phyloP scores from a whole-genome alignment of 2,113 vertebrate species.

The Lonchura striata region DNA sequence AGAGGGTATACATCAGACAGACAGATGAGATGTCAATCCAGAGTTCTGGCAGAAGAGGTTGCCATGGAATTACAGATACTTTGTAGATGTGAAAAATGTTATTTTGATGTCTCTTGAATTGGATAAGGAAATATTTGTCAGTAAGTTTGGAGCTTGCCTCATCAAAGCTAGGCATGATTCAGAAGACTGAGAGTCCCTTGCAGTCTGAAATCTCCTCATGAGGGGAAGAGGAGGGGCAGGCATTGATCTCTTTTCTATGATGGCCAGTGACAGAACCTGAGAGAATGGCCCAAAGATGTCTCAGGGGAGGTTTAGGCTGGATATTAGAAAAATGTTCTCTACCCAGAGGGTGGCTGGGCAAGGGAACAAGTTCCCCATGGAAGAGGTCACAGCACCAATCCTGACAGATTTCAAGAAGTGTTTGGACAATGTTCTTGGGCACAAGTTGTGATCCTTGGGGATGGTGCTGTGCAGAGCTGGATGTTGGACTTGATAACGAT shows the following conservation, averaged over 20 bases:
- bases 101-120: constrained; percentile 23
- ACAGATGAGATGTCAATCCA: background rate
- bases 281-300: background rate
- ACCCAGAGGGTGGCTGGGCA: accelerated
- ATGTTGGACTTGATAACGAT: background rate
- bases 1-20: background rate
- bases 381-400: background rate
- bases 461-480: too few relatives aligned
- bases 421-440: background rate
- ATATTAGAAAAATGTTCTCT: background rate
- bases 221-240: background rate
- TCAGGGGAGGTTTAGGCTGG: background rate
- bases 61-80: constrained; percentile 9
- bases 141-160: background rate
- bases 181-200: background rate
- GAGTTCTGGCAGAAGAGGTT: background rate
- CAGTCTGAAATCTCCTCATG: background rate
- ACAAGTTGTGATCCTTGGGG: background rate
- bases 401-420: background rate
- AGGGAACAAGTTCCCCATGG: background rate
- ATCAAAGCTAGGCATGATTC: background rate
- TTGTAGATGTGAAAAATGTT: constrained; percentile 4
- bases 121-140: constrained; percentile 3
- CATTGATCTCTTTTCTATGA: background rate
- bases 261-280: background rate